Percentiles rank a stretch among this genome's conserved stretches.
These are phyloP conservation scores for Palythoa caribaeorum DNA, from an alignment of 92 coral and sea anemone genomes.

Conservation along the genomic window DNA sequence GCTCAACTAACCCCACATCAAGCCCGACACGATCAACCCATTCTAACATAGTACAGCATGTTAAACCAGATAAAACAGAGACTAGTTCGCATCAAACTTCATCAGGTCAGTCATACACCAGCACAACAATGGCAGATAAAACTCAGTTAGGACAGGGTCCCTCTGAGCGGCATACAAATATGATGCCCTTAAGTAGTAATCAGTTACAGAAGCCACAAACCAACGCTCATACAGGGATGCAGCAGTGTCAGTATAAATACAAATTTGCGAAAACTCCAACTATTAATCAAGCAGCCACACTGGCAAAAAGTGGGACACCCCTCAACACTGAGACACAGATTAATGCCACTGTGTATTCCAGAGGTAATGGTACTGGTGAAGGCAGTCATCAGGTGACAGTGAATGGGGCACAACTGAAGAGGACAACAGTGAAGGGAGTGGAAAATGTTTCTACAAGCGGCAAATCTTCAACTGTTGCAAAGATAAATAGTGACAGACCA, in stretches of 20 bases:
- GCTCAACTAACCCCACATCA: neutral
- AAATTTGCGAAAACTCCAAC: neutral
- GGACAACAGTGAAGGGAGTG: too few species aligned
- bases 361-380: too few species aligned
- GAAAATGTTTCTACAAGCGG: too few species aligned
- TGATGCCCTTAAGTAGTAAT: too few species aligned
- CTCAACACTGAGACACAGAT: neutral
- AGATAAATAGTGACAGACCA: neutral
- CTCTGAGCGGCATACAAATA: too few species aligned
- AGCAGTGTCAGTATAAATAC: neutral
- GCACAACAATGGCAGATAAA: too few species aligned
- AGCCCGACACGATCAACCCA: neutral
- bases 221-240: neutral
- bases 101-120: too few species aligned
- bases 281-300: neutral
- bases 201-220: neutral
- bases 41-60: too few species aligned
- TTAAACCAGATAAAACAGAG: too few species aligned
- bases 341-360: neutral
- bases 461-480: too few species aligned
- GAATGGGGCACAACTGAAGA: neutral
- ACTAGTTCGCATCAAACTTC: too few species aligned
- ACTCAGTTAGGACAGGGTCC: too few species aligned
- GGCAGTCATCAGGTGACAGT: neutral
- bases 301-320: neutral